Conservation (phyloP, 1,140 invertebrate genomes). For the Heliconius nattereri region DNA sequence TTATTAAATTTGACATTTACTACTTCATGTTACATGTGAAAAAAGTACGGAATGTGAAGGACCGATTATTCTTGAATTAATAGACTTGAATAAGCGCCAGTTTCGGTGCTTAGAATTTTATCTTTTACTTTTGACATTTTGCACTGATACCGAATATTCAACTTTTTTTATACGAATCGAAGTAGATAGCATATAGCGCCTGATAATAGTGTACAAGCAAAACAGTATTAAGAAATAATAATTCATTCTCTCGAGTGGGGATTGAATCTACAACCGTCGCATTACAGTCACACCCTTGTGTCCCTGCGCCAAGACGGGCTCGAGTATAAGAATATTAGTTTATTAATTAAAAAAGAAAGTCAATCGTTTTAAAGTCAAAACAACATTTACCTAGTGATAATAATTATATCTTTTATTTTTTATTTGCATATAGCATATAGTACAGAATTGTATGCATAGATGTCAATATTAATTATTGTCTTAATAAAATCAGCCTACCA, state of each 20-base stretch:
- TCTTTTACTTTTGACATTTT: neutral
- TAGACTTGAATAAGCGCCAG: neutral
- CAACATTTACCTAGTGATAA: neutral
- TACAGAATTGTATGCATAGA: neutral
- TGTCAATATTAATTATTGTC: neutral
- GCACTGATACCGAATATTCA: neutral
- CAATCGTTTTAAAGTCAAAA: neutral
- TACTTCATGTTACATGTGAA: neutral
- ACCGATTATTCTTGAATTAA: neutral
- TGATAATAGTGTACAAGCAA: neutral
- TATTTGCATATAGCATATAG: neutral
- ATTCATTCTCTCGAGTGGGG: too few species aligned
- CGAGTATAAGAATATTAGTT: too few species aligned
- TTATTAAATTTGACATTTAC: slow-evolving; percentile 2
- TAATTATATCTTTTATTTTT: neutral
- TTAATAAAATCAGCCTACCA: neutral
- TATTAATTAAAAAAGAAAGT: neutral
- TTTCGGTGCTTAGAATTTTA: neutral
- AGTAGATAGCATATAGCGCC: neutral
- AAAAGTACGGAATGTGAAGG: neutral
- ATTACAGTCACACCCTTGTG: too few species aligned
- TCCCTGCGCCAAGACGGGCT: too few species aligned
- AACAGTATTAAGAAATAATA: neutral
- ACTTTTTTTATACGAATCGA: too few species aligned
- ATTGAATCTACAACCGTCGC: too few species aligned